phyloP scores from a whole-genome alignment of 92 coral and sea anemone species.

The Phenganax marumi region DNA sequence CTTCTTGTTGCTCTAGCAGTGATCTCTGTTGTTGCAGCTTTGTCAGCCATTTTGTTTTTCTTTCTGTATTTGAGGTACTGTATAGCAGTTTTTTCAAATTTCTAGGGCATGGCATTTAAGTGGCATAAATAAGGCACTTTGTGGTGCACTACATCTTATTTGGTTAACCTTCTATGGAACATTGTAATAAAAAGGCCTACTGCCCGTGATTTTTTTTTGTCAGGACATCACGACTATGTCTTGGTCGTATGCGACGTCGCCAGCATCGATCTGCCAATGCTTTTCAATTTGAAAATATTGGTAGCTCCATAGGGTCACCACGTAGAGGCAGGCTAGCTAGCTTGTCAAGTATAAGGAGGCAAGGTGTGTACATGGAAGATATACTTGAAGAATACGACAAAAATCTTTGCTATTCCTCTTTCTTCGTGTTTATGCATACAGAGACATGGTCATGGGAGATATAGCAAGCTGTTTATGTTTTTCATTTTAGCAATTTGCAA shows the following conservation, averaged over 20 bases:
- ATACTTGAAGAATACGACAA: not conserved
- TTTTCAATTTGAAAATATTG: not conserved
- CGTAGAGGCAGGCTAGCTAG: constrained; percentile 16
- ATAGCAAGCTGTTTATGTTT: too few relatives aligned
- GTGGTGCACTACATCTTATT: not conserved
- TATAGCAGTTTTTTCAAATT: not conserved
- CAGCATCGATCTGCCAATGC: not conserved
- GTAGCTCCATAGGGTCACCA: not conserved
- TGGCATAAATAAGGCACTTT: not conserved
- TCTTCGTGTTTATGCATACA: not conserved
- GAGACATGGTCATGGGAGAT: too few relatives aligned
- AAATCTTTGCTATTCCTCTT: not conserved
- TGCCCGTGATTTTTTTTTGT: not conserved
- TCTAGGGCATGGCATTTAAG: not conserved
- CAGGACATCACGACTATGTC: not conserved
- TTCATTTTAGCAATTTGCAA: constrained; percentile 23
- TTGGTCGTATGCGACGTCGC: not conserved
- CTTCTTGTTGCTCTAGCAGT: not conserved
- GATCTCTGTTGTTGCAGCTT: constrained; percentile 15
- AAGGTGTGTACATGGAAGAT: constrained; percentile 9
- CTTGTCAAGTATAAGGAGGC: constrained; percentile 29
- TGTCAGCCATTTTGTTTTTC: constrained; percentile 24
- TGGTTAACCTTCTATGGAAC: not conserved
- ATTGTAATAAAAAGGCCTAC: too few relatives aligned
- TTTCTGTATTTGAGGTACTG: constrained; percentile 38